Evolutionary conservation across 2,888 invertebrate species (phyloP), one percentile per base, ranked within the genome.

Genomic region (Limenitis camilla): DNA sequence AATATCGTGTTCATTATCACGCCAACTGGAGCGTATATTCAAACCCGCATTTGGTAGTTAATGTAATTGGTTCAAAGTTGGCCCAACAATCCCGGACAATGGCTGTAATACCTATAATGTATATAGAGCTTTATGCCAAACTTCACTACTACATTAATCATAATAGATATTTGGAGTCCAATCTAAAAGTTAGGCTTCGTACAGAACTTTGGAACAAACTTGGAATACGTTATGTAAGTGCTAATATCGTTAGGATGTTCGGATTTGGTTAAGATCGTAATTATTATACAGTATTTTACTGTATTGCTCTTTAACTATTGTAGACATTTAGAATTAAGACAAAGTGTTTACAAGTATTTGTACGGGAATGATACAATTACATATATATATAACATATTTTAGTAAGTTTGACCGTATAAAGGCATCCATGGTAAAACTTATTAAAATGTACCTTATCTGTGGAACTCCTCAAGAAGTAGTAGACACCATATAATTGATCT

Each of bases 61-160:
- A 46, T 36, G 2, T 31, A 6, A 47, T 36, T 41, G 41, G 27
- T n/a, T 30, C 28, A 40, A 40, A 44, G 19, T 52, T 42, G 40
- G 48, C 27, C 38, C 41, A 49, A 49, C 38, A 41, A 49, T 45
- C 40, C 47, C 50, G 43, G 51, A 40, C 40, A 45, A 44, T 32
- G 30, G 35, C 30, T 35, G 27, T 48, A 40, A 45, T 45, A 38
- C 19, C 28, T 49, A 11, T 35, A 39, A 52, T 49, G 28, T 48
- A 43, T 10, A 29, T n/a, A 49, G 32, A 19, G 49, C 49, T 41
- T 32, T 42, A 45, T 49, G 9, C 35, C 41, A 40, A 57, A 49
- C 49, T 54, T 57, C 33, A 43, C 19, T 49, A 46, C 31, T 42
- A 52, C 52, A 57, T 57, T 52, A 57, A 57, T 57, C 57, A 51